A percentile compares a stretch with the other conserved stretches of the same genome.
Conservation (phyloP, 1,140 invertebrate genomes). For the Aphelenchoides avenae region DNA sequence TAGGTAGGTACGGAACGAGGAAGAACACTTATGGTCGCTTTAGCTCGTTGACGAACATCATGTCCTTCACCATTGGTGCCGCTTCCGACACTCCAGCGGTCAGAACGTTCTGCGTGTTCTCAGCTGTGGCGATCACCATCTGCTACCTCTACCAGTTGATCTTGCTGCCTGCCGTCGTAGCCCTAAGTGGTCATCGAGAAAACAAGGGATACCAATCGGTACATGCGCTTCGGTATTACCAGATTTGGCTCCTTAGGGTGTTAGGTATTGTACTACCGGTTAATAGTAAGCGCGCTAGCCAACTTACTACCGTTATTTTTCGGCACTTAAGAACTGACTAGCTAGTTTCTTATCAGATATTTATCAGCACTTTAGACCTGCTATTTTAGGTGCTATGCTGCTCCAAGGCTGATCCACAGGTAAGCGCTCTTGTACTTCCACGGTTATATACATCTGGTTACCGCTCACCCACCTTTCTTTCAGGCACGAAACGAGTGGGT, state of each 20-base stretch:
- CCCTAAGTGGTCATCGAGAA: slow-evolving; percentile 70
- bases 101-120: slow-evolving; percentile 81
- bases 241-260: no score
- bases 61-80: slow-evolving; percentile 92
- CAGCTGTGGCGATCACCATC: slow-evolving; percentile 80
- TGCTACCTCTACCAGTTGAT: slow-evolving; percentile 79
- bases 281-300: no score
- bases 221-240: no score
- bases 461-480: slow-evolving; percentile 10
- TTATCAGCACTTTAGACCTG: no score
- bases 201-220: slow-evolving; percentile 33
- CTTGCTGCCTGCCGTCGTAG: slow-evolving; percentile 78
- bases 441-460: slow-evolving; percentile 17
- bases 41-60: slow-evolving; percentile 78
- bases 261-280: no score
- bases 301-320: no score
- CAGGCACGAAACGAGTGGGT: slow-evolving; percentile 26
- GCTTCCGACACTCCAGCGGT: slow-evolving; percentile 81
- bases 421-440: neutral
- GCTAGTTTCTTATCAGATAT: no score
- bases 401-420: slow-evolving; percentile 47
- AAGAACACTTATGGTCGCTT: slow-evolving; percentile 8
- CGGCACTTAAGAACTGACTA: no score
- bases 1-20: slow-evolving; percentile 66
- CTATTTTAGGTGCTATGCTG: slow-evolving; percentile 51